Evolutionary conservation across 1,140 invertebrate genomes (phyloP).

Genomic region (Drosophila truncata): DNA sequence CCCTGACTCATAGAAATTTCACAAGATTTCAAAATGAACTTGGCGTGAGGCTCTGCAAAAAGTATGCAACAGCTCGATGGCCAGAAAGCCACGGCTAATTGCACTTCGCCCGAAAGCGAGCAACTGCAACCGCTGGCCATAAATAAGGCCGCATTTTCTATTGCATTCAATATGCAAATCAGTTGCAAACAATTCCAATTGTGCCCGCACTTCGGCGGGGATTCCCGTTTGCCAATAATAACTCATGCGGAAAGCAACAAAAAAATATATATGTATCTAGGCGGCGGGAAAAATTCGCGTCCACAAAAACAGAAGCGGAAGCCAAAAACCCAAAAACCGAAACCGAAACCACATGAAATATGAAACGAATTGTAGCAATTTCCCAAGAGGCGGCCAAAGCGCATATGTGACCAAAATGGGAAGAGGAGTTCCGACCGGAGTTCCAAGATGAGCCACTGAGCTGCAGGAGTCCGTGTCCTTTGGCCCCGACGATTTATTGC

Average conservation of each 20-base stretch:
- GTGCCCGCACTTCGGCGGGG: conserved; percentile 29
- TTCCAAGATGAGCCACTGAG: conserved; percentile 20
- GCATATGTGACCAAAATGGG: conserved; percentile 66
- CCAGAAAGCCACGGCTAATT: neutral
- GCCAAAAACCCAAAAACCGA: conserved; percentile 28
- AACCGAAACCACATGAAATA: conserved; percentile 71
- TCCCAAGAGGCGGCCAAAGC: conserved; percentile 62
- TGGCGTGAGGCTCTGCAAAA: neutral
- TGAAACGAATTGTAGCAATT: conserved; percentile 81
- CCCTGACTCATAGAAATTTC: conserved; percentile 30
- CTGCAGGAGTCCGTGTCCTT: conserved; percentile 30
- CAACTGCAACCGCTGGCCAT: conserved; percentile 26
- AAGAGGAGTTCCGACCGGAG: conserved; percentile 10
- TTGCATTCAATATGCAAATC: conserved; percentile 79
- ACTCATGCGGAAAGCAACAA: conserved; percentile 57
- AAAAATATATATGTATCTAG: neutral
- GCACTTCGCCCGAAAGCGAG: conserved; percentile 16
- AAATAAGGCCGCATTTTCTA: conserved; percentile 60
- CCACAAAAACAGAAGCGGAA: conserved; percentile 31
- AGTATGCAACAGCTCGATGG: conserved; percentile 15
- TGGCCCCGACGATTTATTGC: conserved; percentile 70
- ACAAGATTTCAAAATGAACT: conserved; percentile 4
- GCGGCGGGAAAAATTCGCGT: conserved; percentile 17
- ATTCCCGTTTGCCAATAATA: conserved; percentile 64
- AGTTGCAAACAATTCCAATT: conserved; percentile 51